These are phyloP conservation scores for Apeira syringaria DNA, from an alignment of 2,888 invertebrate genomes.

Conservation along the genomic window DNA sequence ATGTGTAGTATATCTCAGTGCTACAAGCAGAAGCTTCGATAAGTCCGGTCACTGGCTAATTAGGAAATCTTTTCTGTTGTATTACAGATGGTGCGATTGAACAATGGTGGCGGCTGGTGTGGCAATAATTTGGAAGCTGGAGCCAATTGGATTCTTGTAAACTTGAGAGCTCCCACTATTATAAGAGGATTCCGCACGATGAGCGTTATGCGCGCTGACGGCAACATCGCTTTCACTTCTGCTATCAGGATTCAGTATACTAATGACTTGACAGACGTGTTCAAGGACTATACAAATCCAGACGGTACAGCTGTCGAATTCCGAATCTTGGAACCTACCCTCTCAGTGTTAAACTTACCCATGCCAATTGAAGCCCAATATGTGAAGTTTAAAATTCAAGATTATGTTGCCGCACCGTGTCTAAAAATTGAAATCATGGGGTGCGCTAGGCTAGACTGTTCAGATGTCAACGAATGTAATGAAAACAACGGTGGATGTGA, in stretches of 20 bases:
- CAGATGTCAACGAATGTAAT: conserved; percentile 94
- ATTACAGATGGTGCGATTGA: conserved; percentile 90
- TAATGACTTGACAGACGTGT: conserved; percentile 93
- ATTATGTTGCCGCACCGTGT: conserved; percentile 95
- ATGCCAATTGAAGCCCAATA: conserved; percentile 96
- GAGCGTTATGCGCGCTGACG: conserved; percentile 92
- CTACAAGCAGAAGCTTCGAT: no score
- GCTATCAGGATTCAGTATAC: conserved; percentile 95
- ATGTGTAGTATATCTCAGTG: no score
- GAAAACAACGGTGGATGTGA: conserved; percentile 95
- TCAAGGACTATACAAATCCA: conserved; percentile 96
- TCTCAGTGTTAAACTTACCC: conserved; percentile 95
- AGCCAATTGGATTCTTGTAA: conserved; percentile 94
- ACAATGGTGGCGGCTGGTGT: conserved; percentile 94
- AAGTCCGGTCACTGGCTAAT: no score
- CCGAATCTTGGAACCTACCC: conserved; percentile 93
- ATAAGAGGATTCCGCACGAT: conserved; percentile 95
- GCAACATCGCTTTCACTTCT: conserved; percentile 93
- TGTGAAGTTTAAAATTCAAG: conserved; percentile 92
- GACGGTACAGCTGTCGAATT: conserved; percentile 97
- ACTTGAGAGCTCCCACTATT: conserved; percentile 94
- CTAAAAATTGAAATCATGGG: conserved; percentile 96
- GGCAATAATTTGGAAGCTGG: conserved; percentile 93
- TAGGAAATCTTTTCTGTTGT: no score
- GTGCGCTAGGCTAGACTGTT: conserved; percentile 94